Percentiles rank a stretch among this genome's conserved stretches.
Conservation (phyloP, 2,113 vertebrate genomes). For the Tachysurus fulvidraco region DNA sequence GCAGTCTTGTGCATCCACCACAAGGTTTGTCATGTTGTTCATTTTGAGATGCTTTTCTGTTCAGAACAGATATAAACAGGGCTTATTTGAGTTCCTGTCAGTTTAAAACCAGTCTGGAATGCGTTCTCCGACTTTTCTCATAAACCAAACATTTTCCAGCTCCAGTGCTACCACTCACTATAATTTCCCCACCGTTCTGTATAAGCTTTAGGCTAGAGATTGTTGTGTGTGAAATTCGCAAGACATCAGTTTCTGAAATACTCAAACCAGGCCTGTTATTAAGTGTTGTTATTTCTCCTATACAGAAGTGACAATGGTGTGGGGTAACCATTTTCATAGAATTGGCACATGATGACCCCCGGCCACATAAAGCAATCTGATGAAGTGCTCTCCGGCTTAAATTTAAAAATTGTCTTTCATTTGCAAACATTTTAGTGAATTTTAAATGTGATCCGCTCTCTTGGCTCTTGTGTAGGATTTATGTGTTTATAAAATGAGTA, state of each 20-base stretch:
- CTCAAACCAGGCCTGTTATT: neutral
- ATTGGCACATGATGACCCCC: neutral
- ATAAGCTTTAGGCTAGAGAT: neutral
- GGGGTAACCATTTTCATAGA: neutral
- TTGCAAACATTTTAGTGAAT: neutral
- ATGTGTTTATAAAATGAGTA: neutral
- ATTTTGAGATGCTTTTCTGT: neutral
- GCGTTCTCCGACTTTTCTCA: neutral
- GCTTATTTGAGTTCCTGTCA: neutral
- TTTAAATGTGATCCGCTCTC: neutral
- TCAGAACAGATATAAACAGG: neutral
- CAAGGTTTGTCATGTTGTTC: neutral
- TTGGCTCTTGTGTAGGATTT: neutral
- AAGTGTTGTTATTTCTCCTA: neutral
- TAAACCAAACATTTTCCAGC: neutral
- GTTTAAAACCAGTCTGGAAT: neutral
- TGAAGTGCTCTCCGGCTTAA: neutral
- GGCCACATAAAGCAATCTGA: neutral
- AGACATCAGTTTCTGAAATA: neutral
- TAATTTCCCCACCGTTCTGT: neutral
- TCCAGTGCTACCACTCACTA: neutral
- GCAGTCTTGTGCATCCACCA: neutral
- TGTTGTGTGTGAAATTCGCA: neutral
- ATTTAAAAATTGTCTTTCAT: neutral
- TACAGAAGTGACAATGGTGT: neutral